phyloP scores from a whole-genome alignment of 1,140 invertebrate species.

The Acromyrmex charruanus region DNA sequence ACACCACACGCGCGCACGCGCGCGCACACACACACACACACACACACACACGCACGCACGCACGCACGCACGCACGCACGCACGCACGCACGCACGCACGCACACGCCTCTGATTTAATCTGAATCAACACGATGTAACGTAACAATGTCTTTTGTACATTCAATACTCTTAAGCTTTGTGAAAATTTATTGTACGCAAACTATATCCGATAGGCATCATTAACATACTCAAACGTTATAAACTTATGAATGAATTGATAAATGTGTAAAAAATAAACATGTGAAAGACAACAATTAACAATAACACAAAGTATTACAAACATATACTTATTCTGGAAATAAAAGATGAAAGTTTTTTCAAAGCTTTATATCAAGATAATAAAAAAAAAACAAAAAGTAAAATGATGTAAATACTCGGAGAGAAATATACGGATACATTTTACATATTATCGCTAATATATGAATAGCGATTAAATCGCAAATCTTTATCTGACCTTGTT shows the following conservation, averaged over 20 bases:
- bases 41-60: neutral
- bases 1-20: too few relatives aligned
- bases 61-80: too few relatives aligned
- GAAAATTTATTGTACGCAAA: constrained; percentile 31
- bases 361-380: constrained; percentile 14
- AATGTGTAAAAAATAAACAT: constrained; percentile 17
- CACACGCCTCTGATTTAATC: constrained; percentile 14
- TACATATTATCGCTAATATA: constrained; percentile 21
- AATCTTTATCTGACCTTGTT: constrained; percentile 22
- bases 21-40: too few relatives aligned
- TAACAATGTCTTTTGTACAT: constrained; percentile 22
- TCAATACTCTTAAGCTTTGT: constrained; percentile 8
- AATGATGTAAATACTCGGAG: constrained; percentile 15
- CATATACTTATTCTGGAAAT: constrained; percentile 60
- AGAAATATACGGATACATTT: neutral
- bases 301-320: constrained; percentile 71
- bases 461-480: neutral
- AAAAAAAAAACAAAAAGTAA: constrained; percentile 14
- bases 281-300: constrained; percentile 35
- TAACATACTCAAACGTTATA: constrained; percentile 20
- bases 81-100: too few relatives aligned
- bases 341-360: constrained; percentile 24
- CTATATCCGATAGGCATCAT: neutral
- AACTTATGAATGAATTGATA: constrained; percentile 25
- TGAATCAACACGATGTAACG: constrained; percentile 18